phyloP scores from a whole-genome alignment of 2,888 invertebrate genomes.

The Pterostichus niger region DNA sequence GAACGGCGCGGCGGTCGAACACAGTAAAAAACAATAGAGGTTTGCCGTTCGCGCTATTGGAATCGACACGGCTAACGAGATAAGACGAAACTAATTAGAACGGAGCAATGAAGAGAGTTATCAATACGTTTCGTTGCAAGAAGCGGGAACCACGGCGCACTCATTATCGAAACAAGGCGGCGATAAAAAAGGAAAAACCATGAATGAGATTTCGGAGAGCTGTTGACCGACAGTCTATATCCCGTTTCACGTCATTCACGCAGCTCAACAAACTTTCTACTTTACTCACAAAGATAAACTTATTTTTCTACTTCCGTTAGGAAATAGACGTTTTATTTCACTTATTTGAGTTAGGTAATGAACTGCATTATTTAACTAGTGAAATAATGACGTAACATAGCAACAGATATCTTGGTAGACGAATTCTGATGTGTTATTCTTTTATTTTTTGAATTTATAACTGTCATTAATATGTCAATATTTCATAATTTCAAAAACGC shows the following conservation, averaged over 20 bases:
- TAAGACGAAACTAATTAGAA: slow-evolving; percentile 58
- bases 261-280: background rate
- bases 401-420: no score
- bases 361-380: no score
- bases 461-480: no score
- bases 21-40: slow-evolving; percentile 33
- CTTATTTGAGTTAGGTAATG: no score
- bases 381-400: no score
- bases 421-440: no score
- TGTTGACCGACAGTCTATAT: slow-evolving; percentile 27
- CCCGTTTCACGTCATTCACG: slow-evolving; percentile 10
- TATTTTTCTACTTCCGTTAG: no score
- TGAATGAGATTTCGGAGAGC: slow-evolving; percentile 53
- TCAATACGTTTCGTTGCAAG: slow-evolving; percentile 41
- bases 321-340: no score
- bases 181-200: slow-evolving; percentile 59
- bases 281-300: no score
- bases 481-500: no score
- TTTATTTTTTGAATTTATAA: no score
- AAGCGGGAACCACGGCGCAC: slow-evolving; percentile 29
- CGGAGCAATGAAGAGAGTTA: slow-evolving; percentile 56
- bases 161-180: slow-evolving; percentile 58
- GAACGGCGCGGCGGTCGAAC: background rate
- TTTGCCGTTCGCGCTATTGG: slow-evolving; percentile 25
- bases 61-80: slow-evolving; percentile 57